Conservation (phyloP, 2,797 vertebrate species). For the Notolepis coatsorum region DNA sequence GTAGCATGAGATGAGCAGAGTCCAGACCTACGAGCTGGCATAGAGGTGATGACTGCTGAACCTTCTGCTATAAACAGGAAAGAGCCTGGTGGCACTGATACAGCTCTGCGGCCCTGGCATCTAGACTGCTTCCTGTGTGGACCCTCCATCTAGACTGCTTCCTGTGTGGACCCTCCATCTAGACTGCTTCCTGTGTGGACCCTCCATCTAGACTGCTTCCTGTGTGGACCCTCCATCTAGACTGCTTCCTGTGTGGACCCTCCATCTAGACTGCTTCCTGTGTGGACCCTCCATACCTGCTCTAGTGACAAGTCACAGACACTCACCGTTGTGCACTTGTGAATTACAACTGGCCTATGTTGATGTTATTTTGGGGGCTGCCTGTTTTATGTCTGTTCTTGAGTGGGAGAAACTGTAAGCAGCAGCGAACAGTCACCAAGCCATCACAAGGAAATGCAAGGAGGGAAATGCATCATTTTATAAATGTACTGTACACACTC, state of each 20-base stretch:
- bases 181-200: slow-evolving; percentile 10
- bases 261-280: slow-evolving; percentile 1
- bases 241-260: background rate
- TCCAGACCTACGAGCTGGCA: background rate
- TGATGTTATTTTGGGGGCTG: slow-evolving; percentile 3
- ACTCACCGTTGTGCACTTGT: background rate
- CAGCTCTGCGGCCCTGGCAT: slow-evolving; percentile 1
- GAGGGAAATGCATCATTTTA: too few species aligned
- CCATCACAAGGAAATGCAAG: too few species aligned
- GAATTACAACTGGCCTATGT: background rate
- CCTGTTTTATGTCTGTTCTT: slow-evolving; percentile 5
- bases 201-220: background rate
- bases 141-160: background rate
- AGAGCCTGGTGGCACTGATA: background rate
- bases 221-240: background rate
- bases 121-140: background rate
- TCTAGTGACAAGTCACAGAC: slow-evolving; percentile 7
- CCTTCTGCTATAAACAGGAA: background rate
- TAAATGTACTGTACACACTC: background rate
- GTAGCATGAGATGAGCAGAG: too few species aligned
- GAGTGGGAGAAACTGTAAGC: slow-evolving; percentile 1
- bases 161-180: slow-evolving; percentile 1
- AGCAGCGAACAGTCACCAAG: background rate
- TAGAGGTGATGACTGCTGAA: background rate
- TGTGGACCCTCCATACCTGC: background rate